A percentile compares a stretch with the other conserved stretches of the same genome.
These are phyloP conservation scores for Xestia xanthographa DNA, from an alignment of 2,888 invertebrate genomes.

Conservation along the genomic window DNA sequence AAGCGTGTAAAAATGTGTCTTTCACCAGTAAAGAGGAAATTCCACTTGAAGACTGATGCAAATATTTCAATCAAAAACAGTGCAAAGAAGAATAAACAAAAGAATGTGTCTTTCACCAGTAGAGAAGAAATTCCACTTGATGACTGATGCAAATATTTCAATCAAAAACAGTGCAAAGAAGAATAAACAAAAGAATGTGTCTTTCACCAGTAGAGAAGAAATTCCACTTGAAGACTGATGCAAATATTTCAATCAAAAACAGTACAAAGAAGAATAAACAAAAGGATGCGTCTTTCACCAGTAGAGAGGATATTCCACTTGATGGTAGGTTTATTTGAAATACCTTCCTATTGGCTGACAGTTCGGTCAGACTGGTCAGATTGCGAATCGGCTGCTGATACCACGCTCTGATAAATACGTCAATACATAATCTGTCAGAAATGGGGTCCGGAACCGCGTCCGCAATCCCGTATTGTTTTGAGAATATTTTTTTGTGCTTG, in stretches of 20 bases:
- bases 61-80: slow-evolving; percentile 51
- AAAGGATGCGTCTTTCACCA: slow-evolving; percentile 15
- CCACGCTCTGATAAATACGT: background rate
- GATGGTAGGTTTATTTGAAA: slow-evolving; percentile 38
- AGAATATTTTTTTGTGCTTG: background rate
- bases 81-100: slow-evolving; percentile 71
- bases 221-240: slow-evolving; percentile 8
- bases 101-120: slow-evolving; percentile 49
- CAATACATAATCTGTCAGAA: background rate
- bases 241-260: too few relatives aligned
- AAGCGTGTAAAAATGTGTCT: too few relatives aligned
- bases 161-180: slow-evolving; percentile 65
- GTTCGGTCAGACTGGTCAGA: background rate
- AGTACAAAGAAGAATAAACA: slow-evolving; percentile 71
- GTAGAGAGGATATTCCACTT: slow-evolving; percentile 25
- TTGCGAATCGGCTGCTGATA: background rate
- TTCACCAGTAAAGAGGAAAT: slow-evolving; percentile 22
- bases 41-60: slow-evolving; percentile 17
- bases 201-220: slow-evolving; percentile 42
- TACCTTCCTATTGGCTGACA: background rate
- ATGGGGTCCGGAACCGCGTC: background rate
- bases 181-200: slow-evolving; percentile 65
- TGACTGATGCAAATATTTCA: slow-evolving; percentile 38
- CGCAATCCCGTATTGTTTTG: too few relatives aligned
- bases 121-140: too few relatives aligned